Base-by-base conservation (phyloP, 2,797 vertebrate species). In the Ctenochaetus hawaiiensis region DNA sequence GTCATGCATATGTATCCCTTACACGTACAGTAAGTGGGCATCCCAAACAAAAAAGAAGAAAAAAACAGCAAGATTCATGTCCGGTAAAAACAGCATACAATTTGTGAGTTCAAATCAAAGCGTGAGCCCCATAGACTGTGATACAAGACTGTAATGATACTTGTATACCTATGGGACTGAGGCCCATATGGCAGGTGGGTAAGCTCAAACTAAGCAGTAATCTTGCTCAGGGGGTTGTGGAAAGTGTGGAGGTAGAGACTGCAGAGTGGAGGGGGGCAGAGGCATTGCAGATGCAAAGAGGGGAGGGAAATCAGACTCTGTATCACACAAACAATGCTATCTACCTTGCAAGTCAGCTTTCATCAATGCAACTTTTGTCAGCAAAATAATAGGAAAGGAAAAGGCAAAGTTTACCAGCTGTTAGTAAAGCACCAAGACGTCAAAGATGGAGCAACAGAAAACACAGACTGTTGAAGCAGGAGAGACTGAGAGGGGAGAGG, bases 261-360 rank as follows among this genome's bases (percentile, higher is more conserved):
- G 71, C 77, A 75, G 76, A 71, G 67, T 73, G 26, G 37, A 17
- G 6, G 52, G 51, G 78, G 74, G 87, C 20, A 72, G 48, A 74
- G 70, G 68, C 69, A 80, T 78, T 81, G 89, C 84, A 91, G 91
- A 94, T 93, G 86, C 92, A 90, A 68, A 93, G 91, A 47, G 57
- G 92, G 74, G 87, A 63, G 95, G 78, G 73, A 90, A 94, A 95
- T 96, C 95, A 96, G 96, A 96, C 96, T 96, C 95, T 92, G 91
- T 94, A 93, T 87, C 89, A 90, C 93, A 97, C 96, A 97, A 85
- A 96, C 91, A 95, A 94, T 94, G 93, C 97, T 96, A 96, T 99
- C 97, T 98, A 98, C 97, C 98, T 98, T 98, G 97, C 96, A 98
- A 97, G 96, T 98, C 97, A 97, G 98, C 97, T 98, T 98, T 98